phyloP scores from a whole-genome alignment of 2,797 vertebrate genomes.

The Pagetopsis macropterus region DNA sequence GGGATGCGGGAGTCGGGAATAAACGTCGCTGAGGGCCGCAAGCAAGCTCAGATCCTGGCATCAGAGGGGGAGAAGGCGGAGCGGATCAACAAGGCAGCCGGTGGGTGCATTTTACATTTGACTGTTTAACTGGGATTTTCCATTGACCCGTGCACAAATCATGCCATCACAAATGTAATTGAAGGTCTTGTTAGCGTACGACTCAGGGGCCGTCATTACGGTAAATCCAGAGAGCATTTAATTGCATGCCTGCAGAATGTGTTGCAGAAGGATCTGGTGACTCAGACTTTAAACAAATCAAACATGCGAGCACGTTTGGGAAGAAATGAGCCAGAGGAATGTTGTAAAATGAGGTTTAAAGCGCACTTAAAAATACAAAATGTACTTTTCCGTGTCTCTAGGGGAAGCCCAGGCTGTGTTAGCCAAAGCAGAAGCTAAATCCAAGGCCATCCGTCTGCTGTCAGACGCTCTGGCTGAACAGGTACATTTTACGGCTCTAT shows the following conservation, averaged over 20 bases:
- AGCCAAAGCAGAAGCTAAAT: constrained; percentile 89
- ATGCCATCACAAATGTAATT: constrained; percentile 35
- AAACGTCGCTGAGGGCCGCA: constrained; percentile 88
- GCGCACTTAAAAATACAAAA: constrained; percentile 6
- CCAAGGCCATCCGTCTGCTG: constrained; percentile 87
- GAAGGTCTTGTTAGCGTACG: constrained; percentile 37
- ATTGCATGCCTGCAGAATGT: constrained; percentile 35
- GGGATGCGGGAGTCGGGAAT: constrained; percentile 87
- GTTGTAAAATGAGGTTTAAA: constrained; percentile 18
- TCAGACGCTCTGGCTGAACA: constrained; percentile 85
- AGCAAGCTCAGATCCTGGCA: constrained; percentile 89
- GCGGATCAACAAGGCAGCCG: constrained; percentile 89
- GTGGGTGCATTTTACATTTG: constrained; percentile 58
- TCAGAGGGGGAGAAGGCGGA: constrained; percentile 88
- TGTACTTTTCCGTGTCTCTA: constrained; percentile 46
- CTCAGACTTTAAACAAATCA: constrained; percentile 31
- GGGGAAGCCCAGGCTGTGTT: constrained; percentile 89
- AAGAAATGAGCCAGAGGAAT: not conserved
- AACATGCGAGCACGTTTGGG: not conserved
- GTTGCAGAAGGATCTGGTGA: constrained; percentile 29
- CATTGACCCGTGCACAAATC: constrained; percentile 17
- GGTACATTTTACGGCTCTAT: constrained; percentile 69
- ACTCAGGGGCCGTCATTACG: constrained; percentile 38
- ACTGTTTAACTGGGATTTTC: constrained; percentile 26
- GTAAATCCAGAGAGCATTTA: constrained; percentile 59